Evolutionary conservation across 2,888 invertebrate genomes (phyloP), one percentile per base, ranked within the genome.

Genomic region (Drosophila kambysellisi): DNA sequence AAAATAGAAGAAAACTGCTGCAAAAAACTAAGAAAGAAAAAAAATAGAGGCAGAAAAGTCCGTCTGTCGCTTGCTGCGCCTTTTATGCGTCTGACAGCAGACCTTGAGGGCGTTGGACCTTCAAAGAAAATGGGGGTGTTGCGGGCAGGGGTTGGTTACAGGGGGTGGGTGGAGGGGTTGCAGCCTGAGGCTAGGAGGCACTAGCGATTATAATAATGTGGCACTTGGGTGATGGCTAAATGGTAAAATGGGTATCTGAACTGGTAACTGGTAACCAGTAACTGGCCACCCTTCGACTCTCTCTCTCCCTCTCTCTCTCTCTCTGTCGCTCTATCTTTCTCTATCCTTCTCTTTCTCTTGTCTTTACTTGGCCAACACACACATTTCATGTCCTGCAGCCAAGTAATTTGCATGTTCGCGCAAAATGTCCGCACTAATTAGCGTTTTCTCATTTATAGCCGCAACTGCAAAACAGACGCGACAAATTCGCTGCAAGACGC

Each of bases 361-460:
- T 35, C 33, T 8, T 11, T 37, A 17, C 3, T 37, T 76, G 72
- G 72, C 72, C 82, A 79, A 51, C 30, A 51, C 25, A 25, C 83
- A 25, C 83, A 74, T 59, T 81, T 73, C 52, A 46, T 46, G 76
- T 83, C 87, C 87, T 69, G 74, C 62, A 82, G 87, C 88, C 77
- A 89, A 88, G 87, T 89, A 84, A 88, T 88, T 88, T 88, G 82
- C 87, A 81, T 88, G 76, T 77, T 79, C 81, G 78, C 79, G 81
- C 74, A 74, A 81, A 82, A 84, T 90, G 88, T 86, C 84, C 74
- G 82, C 82, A 82, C 82, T 88, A 90, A 89, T 90, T 90, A 90
- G 89, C 80, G 83, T 73, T 80, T 65, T 79, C 76, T 39, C 56
- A 70, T 75, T 79, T 65, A 71, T 61, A 29, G 69, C 60, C 75